A percentile compares a stretch with the other conserved stretches of the same genome.
phyloP scores from a whole-genome alignment of 2,888 invertebrate genomes.

The Thelaira solivaga region DNA sequence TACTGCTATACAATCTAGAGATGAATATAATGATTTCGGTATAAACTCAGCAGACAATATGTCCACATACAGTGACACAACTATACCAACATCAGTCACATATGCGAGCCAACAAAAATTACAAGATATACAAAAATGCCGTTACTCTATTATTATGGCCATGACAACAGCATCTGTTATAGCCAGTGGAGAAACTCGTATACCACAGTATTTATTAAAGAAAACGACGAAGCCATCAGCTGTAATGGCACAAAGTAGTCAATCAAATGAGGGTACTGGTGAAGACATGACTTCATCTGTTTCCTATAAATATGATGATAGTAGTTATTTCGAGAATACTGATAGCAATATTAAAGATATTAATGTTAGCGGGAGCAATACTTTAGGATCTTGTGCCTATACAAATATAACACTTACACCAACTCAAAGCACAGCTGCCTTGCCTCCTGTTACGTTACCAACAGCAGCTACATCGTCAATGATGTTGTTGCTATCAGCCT shows the following conservation, averaged over 20 bases:
- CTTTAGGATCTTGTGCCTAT: constrained; percentile 32
- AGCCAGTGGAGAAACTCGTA: constrained; percentile 72
- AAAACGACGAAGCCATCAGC: constrained; percentile 21
- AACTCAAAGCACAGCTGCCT: constrained; percentile 12
- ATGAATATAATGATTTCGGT: constrained; percentile 81
- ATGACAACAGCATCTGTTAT: constrained; percentile 74
- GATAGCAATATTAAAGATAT: constrained; percentile 19
- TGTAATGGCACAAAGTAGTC: not conserved
- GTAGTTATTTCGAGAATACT: not conserved
- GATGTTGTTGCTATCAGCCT: constrained; percentile 43
- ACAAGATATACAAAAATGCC: constrained; percentile 63
- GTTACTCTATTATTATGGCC: constrained; percentile 70
- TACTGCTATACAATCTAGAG: constrained; percentile 69
- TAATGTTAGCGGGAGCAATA: constrained; percentile 20
- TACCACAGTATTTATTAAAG: constrained; percentile 64
- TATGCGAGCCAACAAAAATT: constrained; percentile 48
- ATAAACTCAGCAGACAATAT: constrained; percentile 76
- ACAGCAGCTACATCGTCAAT: constrained; percentile 37
- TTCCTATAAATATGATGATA: constrained; percentile 3
- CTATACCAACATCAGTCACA: constrained; percentile 41
- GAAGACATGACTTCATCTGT: not conserved
- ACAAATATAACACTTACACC: constrained; percentile 15
- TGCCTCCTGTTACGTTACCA: constrained; percentile 25
- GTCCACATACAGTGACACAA: constrained; percentile 69
- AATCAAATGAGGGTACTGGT: not conserved